A percentile compares a stretch with the other conserved stretches of the same genome.
These are phyloP conservation scores for Polymixis lichenea DNA, from an alignment of 2,888 invertebrate genomes.

Conservation along the genomic window DNA sequence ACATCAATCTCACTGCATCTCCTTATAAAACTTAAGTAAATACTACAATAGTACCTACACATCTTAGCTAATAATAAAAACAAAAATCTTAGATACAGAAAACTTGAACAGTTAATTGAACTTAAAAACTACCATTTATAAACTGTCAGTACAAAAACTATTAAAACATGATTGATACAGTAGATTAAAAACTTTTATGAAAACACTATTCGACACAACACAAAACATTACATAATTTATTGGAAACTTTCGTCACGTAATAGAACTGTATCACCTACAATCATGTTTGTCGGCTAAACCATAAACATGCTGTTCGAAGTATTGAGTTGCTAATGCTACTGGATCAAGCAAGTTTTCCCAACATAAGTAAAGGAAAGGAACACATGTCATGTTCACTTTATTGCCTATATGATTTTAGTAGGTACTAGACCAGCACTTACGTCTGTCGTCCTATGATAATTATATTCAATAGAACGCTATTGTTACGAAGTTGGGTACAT, in stretches of 20 bases:
- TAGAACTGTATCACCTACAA: slow-evolving; percentile 4
- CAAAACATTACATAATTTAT: slow-evolving; percentile 43
- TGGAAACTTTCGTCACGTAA: slow-evolving; percentile 34
- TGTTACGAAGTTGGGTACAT: not conserved
- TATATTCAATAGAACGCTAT: not conserved
- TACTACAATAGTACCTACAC: slow-evolving; percentile 14
- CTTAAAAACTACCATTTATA: not conserved
- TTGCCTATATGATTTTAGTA: too few relatives aligned
- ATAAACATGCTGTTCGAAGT: not conserved
- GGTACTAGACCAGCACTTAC: not conserved
- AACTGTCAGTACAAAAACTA: slow-evolving; percentile 15
- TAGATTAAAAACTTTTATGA: slow-evolving; percentile 6
- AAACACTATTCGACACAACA: slow-evolving; percentile 16
- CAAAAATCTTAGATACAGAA: slow-evolving; percentile 1
- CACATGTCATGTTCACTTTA: not conserved
- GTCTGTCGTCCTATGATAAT: not conserved
- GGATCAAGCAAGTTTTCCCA: slow-evolving; percentile 1
- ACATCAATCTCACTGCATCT: not conserved
- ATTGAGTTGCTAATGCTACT: not conserved
- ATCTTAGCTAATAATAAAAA: slow-evolving; percentile 1
- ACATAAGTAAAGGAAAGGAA: not conserved
- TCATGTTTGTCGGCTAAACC: not conserved
- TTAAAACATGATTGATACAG: slow-evolving; percentile 29
- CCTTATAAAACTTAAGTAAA: slow-evolving; percentile 5
- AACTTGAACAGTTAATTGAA: slow-evolving; percentile 26